A percentile compares a stretch with the other conserved stretches of the same genome.
phyloP scores from a whole-genome alignment of 2,113 vertebrate genomes.

The Paedocypris sp. region DNA sequence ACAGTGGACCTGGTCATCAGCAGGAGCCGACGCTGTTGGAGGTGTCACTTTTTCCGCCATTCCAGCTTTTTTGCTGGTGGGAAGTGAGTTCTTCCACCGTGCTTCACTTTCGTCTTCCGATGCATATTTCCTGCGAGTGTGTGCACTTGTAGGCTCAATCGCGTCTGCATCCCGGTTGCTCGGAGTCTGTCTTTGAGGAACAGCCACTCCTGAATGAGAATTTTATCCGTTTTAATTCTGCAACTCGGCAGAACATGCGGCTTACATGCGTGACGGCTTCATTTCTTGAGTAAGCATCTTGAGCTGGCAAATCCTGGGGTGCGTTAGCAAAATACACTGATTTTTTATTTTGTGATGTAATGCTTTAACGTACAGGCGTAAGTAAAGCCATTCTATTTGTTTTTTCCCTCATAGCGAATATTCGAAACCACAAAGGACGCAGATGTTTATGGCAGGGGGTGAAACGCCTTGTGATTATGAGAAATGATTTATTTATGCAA shows the following conservation, averaged over 20 bases:
- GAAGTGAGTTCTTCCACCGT: neutral
- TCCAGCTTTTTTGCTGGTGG: neutral
- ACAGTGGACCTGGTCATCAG: conserved; percentile 34
- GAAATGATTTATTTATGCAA: conserved; percentile 50
- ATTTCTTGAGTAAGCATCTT: conserved; percentile 25
- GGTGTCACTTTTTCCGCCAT: neutral
- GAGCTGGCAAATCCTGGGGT: conserved; percentile 6
- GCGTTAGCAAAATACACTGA: neutral
- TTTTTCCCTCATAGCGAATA: neutral
- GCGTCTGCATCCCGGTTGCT: neutral
- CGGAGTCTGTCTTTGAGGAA: conserved; percentile 9
- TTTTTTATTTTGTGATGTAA: neutral
- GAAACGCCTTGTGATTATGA: conserved; percentile 32
- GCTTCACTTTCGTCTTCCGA: neutral
- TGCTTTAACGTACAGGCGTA: neutral
- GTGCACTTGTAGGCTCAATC: neutral
- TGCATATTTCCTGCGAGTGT: neutral
- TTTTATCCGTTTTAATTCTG: conserved; percentile 15
- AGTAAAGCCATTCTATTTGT: neutral
- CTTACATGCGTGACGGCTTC: conserved; percentile 28
- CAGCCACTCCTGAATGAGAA: conserved; percentile 1
- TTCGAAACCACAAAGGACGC: conserved; percentile 18
- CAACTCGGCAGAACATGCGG: conserved; percentile 16
- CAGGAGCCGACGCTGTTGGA: conserved; percentile 15
- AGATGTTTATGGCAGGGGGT: conserved; percentile 34